A percentile compares a stretch with the other conserved stretches of the same genome.
phyloP scores from a whole-genome alignment of 1,140 invertebrate genomes.

The Parapsyche elsis region DNA sequence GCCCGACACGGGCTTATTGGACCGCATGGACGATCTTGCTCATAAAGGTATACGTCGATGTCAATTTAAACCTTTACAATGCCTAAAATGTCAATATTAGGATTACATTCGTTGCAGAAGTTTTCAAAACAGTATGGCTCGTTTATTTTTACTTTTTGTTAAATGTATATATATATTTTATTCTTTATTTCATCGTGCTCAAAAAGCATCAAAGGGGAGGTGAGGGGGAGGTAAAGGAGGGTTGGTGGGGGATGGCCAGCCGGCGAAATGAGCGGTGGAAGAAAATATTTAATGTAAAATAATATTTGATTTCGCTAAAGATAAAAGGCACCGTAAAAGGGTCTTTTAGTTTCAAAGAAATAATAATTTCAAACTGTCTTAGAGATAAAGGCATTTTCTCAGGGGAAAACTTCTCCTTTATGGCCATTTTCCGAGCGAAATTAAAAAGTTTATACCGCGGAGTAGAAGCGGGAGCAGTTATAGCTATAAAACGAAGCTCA shows the following conservation, averaged over 20 bases:
- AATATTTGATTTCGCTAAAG: slow-evolving; percentile 55
- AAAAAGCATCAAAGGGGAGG: not conserved
- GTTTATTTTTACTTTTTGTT: not conserved
- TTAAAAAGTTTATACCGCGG: slow-evolving; percentile 56
- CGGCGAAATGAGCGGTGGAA: slow-evolving; percentile 40
- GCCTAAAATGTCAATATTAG: not conserved
- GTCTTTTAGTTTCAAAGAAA: slow-evolving; percentile 56
- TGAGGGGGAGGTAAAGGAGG: not conserved
- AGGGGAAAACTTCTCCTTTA: slow-evolving; percentile 53
- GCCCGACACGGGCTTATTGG: slow-evolving; percentile 62
- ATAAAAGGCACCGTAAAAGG: slow-evolving; percentile 52
- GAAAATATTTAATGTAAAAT: slow-evolving; percentile 54
- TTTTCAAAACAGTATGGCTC: not conserved
- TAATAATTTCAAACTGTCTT: slow-evolving; percentile 56
- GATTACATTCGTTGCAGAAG: not conserved
- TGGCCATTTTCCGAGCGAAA: slow-evolving; percentile 54
- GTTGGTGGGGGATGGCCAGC: not conserved
- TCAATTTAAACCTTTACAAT: not conserved
- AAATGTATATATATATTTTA: no score
- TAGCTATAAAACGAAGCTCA: slow-evolving; percentile 54
- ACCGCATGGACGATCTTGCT: slow-evolving; percentile 67
- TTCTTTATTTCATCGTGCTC: not conserved
- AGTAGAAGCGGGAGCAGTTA: slow-evolving; percentile 41
- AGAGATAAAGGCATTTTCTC: slow-evolving; percentile 55
- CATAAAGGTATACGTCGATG: slow-evolving; percentile 63